Evolutionary conservation across 1,140 invertebrate genomes (phyloP), one percentile per base, ranked within the genome.

Genomic region (Zaprionus nigranus): DNA sequence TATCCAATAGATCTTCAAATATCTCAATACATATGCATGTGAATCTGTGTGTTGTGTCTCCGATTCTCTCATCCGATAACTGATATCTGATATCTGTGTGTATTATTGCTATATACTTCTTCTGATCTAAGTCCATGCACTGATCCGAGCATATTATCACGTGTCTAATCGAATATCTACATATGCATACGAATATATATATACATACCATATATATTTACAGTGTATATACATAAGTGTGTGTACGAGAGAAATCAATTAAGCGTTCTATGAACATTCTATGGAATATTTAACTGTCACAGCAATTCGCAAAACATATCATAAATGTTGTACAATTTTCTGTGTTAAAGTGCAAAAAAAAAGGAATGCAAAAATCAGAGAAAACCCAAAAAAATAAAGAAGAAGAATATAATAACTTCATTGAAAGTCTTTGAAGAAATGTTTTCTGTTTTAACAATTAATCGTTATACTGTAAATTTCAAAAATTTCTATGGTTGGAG

Each of bases 261-360:
- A 64, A 54, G 30, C 46, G 38, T 59, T 60, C 58, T 34, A 53
- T 69, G 30, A 86, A 75, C 72, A 78, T 75, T 81, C 64, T 66
- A 81, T 53, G 36, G 63, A 73, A 75, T 68, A 76, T 77, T 84
- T 92, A 91, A 90, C 79, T 90, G 82, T 92, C 82, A 87, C 91
- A 90, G 90, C 90, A 92, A 91, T 92, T 92, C 79, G 86, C 80
- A 87, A 92, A 92, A 92, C 92, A 92, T 92, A 92, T 92, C 92
- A 92, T 92, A 88, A 92, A 91, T 92, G 92, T 92, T 92, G 92
- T 92, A 92, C 77, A 77, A 92, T 81, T 81, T 80, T 91, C 85
- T 78, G 77, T 80, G 78, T 86, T 90, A 80, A 75, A 57, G 49
- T 69, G 61, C 13, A 81, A 69, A 61, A 34, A 63, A 69, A 34